Conservation (phyloP, 2,113 vertebrate genomes). For the Actenoides hombroni region DNA sequence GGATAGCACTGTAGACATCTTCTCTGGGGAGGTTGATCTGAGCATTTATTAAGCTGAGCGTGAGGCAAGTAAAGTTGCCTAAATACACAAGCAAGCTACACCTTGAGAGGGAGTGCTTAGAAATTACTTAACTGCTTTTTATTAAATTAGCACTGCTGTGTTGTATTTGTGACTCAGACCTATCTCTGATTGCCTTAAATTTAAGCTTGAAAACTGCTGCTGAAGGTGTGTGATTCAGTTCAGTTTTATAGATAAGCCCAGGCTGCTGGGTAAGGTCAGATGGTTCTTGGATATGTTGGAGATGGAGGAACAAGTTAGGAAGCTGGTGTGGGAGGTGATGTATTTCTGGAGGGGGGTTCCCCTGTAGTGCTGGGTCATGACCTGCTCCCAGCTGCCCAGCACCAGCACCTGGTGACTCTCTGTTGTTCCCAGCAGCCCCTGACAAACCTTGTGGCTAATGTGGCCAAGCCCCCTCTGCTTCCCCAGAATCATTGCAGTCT, state of each 20-base stretch:
- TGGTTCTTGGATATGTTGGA: accelerated
- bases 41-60: background rate
- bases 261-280: background rate
- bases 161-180: background rate
- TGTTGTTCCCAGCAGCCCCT: background rate
- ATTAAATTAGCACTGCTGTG: background rate
- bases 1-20: background rate
- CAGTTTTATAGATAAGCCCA: background rate
- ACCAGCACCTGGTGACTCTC: accelerated
- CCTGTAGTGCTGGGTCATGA: background rate
- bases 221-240: background rate
- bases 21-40: background rate
- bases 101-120: background rate
- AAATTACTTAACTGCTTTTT: background rate
- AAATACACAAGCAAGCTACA: background rate
- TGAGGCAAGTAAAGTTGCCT: background rate
- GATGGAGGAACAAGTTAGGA: background rate
- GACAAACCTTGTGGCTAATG: background rate
- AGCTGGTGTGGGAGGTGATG: background rate
- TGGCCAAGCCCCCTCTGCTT: background rate
- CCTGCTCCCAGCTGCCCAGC: background rate
- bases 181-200: background rate
- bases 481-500: background rate
- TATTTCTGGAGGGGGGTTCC: background rate
- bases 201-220: background rate